These are phyloP conservation scores for Protophormia terraenovae DNA, from an alignment of 2,888 invertebrate species.

Conservation along the genomic window DNA sequence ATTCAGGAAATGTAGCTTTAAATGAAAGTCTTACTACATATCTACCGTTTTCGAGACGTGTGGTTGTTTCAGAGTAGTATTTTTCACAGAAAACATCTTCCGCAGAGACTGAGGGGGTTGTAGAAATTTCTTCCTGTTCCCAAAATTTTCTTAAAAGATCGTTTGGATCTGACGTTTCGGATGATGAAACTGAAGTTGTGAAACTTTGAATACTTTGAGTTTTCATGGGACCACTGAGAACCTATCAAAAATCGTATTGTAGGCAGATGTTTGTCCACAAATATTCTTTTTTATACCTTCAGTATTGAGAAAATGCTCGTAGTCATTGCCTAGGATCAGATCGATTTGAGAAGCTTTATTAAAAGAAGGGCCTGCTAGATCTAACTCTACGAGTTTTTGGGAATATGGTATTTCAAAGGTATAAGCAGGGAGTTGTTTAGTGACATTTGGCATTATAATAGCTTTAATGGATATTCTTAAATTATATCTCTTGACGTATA, in stretches of 20 bases:
- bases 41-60: too few relatives aligned
- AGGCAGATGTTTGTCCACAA: neutral
- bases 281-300: constrained; percentile 12
- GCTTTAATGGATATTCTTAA: neutral
- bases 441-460: neutral
- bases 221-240: constrained; percentile 19
- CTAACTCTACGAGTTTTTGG: too few relatives aligned
- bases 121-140: too few relatives aligned
- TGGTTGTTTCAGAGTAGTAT: too few relatives aligned
- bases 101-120: too few relatives aligned
- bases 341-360: neutral
- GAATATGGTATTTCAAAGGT: too few relatives aligned
- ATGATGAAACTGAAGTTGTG: neutral
- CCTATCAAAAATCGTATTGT: constrained; percentile 36
- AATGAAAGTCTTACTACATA: too few relatives aligned
- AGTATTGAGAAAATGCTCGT: neutral
- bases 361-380: too few relatives aligned
- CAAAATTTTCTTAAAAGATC: neutral
- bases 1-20: too few relatives aligned
- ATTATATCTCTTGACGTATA: neutral
- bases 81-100: too few relatives aligned
- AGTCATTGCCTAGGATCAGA: neutral
- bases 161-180: neutral
- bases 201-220: neutral
- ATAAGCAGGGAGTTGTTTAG: too few relatives aligned